Percentiles rank a stretch among this genome's conserved stretches.
Conservation (phyloP, 2,888 invertebrate species). For the Erebia epiphron region DNA sequence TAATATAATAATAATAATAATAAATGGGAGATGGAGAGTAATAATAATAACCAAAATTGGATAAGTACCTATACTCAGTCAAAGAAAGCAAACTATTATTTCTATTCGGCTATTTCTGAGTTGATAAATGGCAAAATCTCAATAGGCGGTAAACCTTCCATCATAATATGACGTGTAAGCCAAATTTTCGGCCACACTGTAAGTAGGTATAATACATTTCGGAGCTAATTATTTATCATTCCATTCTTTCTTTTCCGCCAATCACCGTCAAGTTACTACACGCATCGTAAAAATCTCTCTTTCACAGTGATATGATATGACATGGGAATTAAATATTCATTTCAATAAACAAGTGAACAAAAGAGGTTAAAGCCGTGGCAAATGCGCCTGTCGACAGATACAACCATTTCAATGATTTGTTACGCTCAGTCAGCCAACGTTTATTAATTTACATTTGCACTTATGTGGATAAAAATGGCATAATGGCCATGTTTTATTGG, state of each 20-base stretch:
- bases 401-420: constrained; percentile 44
- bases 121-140: background rate
- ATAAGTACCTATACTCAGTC: too few relatives aligned
- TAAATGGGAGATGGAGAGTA: too few relatives aligned
- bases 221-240: constrained; percentile 19
- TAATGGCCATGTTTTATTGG: constrained; percentile 2
- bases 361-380: constrained; percentile 56
- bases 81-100: too few relatives aligned
- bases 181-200: background rate
- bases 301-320: constrained; percentile 48
- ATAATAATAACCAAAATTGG: background rate
- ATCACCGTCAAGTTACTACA: constrained; percentile 43
- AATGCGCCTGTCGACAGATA: constrained; percentile 53
- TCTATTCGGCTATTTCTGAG: too few relatives aligned
- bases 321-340: constrained; percentile 71
- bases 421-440: constrained; percentile 35
- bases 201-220: background rate
- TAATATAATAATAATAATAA: too few relatives aligned
- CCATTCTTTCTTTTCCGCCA: constrained; percentile 39
- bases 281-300: constrained; percentile 35
- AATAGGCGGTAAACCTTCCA: background rate
- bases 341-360: constrained; percentile 64
- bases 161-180: background rate
- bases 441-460: constrained; percentile 44
- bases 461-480: constrained; percentile 18